Percentiles rank a stretch among this genome's conserved stretches.
Conservation (phyloP, 2,113 vertebrate genomes). For the Climacteris rufus region DNA sequence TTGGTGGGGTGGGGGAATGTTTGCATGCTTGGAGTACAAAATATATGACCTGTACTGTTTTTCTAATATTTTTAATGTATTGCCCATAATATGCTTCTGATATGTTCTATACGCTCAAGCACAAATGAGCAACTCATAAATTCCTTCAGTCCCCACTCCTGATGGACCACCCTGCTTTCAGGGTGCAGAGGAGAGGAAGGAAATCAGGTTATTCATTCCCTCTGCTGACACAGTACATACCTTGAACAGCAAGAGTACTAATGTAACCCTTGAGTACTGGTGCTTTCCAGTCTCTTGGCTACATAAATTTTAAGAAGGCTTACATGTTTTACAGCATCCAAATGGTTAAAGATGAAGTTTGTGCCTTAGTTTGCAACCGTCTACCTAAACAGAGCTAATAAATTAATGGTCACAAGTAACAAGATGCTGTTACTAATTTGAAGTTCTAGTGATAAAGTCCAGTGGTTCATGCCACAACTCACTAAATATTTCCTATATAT, state of each 20-base stretch:
- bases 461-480: neutral
- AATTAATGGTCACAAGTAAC: neutral
- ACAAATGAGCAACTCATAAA: neutral
- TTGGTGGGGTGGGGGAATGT: neutral
- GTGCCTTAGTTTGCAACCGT: neutral
- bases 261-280: neutral
- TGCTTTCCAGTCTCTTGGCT: slow-evolving; percentile 1
- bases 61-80: neutral
- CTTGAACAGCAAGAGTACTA: neutral
- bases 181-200: neutral
- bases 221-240: neutral
- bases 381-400: neutral
- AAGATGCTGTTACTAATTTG: neutral
- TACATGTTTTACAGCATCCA: neutral
- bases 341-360: neutral
- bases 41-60: neutral
- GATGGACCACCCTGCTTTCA: neutral
- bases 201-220: neutral
- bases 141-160: neutral
- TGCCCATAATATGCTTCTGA: neutral
- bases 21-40: slow-evolving; percentile 21
- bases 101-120: neutral
- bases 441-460: neutral
- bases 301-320: neutral
- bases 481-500: neutral